phyloP scores from a whole-genome alignment of 1,140 invertebrate species.

The Drosophila obscura region DNA sequence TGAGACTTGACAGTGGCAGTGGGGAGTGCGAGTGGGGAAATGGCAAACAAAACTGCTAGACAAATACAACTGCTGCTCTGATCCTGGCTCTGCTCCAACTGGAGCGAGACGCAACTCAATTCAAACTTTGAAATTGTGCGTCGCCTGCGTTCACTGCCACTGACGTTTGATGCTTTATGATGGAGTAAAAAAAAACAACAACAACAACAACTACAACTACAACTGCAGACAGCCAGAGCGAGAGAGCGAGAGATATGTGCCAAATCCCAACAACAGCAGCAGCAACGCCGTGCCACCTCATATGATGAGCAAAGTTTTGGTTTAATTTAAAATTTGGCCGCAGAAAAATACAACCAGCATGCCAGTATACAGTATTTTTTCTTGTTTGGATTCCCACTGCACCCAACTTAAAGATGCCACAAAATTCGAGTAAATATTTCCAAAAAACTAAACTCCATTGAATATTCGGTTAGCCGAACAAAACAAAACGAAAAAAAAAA shows the following conservation, averaged over 20 bases:
- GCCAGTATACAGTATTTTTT: neutral
- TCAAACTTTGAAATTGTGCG: slow-evolving; percentile 75
- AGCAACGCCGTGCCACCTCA: slow-evolving; percentile 11
- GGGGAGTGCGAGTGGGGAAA: neutral
- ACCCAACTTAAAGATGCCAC: neutral
- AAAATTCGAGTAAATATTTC: neutral
- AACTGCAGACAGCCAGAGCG: slow-evolving; percentile 10
- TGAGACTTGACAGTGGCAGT: neutral
- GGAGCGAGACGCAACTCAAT: slow-evolving; percentile 67
- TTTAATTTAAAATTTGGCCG: slow-evolving; percentile 62
- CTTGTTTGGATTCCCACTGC: slow-evolving; percentile 5
- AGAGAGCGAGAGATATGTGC: slow-evolving; percentile 44
- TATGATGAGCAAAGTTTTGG: slow-evolving; percentile 69
- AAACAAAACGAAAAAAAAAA: slow-evolving; percentile 3
- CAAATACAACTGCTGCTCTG: slow-evolving; percentile 14
- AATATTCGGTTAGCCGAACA: slow-evolving; percentile 14
- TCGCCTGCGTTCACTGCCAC: slow-evolving; percentile 37
- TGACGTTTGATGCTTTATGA: slow-evolving; percentile 73
- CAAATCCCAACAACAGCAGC: slow-evolving; percentile 42
- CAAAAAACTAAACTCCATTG: slow-evolving; percentile 3
- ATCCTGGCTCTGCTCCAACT: neutral
- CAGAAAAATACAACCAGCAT: slow-evolving; percentile 1
- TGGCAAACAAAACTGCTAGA: slow-evolving; percentile 30
- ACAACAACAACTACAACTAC: slow-evolving; percentile 17
- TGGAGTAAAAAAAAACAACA: slow-evolving; percentile 60